These are phyloP conservation scores for Colistium nudipinnis DNA, from an alignment of 2,113 vertebrate genomes.

Conservation along the genomic window DNA sequence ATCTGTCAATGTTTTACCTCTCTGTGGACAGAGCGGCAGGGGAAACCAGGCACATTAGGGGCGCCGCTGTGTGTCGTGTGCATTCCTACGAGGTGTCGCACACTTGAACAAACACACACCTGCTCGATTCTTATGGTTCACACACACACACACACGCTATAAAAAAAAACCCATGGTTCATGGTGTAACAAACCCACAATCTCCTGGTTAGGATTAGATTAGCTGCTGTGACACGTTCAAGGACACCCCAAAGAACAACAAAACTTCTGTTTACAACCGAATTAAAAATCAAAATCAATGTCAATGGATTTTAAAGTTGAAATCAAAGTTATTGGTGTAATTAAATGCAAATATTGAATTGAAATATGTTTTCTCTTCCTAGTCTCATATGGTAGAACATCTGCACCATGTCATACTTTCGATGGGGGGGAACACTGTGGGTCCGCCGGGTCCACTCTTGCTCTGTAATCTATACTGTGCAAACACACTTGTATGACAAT, in stretches of 20 bases:
- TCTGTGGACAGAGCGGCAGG: conserved; percentile 1
- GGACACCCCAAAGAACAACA: background rate
- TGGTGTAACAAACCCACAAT: too few species aligned
- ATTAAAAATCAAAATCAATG: too few species aligned
- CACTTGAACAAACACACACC: conserved; percentile 55
- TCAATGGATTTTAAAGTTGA: too few species aligned
- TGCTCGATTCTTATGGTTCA: conserved; percentile 37
- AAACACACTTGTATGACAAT: conserved; percentile 36
- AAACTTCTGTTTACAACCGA: background rate
- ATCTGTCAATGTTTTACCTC: conserved; percentile 61
- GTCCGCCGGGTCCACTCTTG: too few species aligned
- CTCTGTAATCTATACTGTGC: conserved; percentile 23
- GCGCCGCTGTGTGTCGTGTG: conserved; percentile 9
- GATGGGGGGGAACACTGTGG: too few species aligned
- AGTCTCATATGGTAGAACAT: too few species aligned
- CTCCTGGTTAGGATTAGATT: conserved; percentile 52
- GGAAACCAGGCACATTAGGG: conserved; percentile 35
- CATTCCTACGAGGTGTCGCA: conserved; percentile 55
- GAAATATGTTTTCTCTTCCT: too few species aligned
- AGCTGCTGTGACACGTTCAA: conserved; percentile 10
- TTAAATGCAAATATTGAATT: too few species aligned
- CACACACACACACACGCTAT: conserved; percentile 26
- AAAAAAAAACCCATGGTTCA: conserved; percentile 13
- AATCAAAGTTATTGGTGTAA: too few species aligned
- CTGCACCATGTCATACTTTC: too few species aligned